These are phyloP conservation scores for Drosophila ficusphila DNA, from an alignment of 1,140 invertebrate species.

Conservation along the genomic window DNA sequence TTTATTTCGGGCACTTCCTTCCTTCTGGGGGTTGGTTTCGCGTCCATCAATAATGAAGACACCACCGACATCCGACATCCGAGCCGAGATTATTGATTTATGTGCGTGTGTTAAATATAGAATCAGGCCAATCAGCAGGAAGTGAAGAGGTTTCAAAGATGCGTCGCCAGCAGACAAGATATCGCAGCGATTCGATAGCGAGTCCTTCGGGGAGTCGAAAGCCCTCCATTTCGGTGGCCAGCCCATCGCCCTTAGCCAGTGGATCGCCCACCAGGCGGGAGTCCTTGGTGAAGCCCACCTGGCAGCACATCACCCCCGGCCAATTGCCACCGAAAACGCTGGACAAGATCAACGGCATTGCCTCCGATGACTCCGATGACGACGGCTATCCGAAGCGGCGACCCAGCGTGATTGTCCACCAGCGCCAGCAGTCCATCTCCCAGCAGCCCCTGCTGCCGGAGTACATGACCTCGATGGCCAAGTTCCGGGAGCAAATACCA, in stretches of 20 bases:
- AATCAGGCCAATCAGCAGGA: conserved; percentile 51
- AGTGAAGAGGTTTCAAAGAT: conserved; percentile 57
- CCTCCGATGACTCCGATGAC: conserved; percentile 74
- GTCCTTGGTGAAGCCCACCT: conserved; percentile 82
- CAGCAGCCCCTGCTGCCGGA: conserved; percentile 68
- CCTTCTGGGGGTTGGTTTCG: conserved; percentile 15
- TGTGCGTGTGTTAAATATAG: conserved; percentile 59
- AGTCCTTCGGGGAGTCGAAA: conserved; percentile 55
- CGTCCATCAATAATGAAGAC: conserved; percentile 45
- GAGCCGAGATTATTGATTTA: conserved; percentile 42
- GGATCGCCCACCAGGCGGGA: conserved; percentile 70
- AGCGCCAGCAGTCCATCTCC: conserved; percentile 71
- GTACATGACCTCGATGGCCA: conserved; percentile 57
- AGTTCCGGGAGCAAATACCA: conserved; percentile 56
- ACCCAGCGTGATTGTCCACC: conserved; percentile 76
- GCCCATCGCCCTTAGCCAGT: conserved; percentile 40
- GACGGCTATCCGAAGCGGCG: conserved; percentile 75
- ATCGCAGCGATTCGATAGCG: conserved; percentile 73
- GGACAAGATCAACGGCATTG: conserved; percentile 78
- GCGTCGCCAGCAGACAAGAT: conserved; percentile 73
- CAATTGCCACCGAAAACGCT: conserved; percentile 77
- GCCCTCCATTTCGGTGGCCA: conserved; percentile 46
- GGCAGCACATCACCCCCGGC: conserved; percentile 82
- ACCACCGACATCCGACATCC: conserved; percentile 20
- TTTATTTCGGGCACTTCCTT: conserved; percentile 3